These are phyloP conservation scores for Cecidostiba fungosa DNA, from an alignment of 2,888 invertebrate species.

Conservation along the genomic window DNA sequence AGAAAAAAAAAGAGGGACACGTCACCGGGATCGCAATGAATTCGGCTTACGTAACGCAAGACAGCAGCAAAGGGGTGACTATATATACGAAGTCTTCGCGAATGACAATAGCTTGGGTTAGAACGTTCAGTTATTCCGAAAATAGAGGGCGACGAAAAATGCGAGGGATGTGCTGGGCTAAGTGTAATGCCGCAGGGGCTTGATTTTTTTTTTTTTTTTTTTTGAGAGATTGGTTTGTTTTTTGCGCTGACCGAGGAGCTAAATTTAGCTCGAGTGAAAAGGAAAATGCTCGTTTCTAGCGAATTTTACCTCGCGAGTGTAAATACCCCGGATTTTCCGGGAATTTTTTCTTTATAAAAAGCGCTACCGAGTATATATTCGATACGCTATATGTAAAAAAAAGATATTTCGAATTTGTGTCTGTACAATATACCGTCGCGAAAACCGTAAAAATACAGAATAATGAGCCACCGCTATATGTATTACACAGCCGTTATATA, in stretches of 20 bases:
- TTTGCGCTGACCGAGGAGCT: not conserved
- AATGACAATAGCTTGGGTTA: conserved; percentile 17
- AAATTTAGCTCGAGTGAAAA: too few species aligned
- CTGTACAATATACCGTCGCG: too few species aligned
- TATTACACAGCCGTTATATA: too few species aligned
- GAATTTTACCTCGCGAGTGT: too few species aligned
- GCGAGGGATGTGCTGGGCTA: not conserved
- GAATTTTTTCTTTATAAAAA: too few species aligned
- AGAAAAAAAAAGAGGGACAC: conserved; percentile 23
- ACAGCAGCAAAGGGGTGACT: not conserved
- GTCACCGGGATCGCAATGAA: conserved; percentile 47
- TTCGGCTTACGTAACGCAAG: conserved; percentile 33
- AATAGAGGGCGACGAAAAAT: conserved; percentile 31
- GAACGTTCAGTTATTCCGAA: conserved; percentile 20
- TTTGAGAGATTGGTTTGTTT: not conserved
- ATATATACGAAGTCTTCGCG: conserved; percentile 2
- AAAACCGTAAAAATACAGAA: too few species aligned
- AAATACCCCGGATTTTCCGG: too few species aligned
- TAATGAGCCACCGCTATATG: too few species aligned
- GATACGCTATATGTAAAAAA: too few species aligned
- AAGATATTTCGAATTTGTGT: too few species aligned
- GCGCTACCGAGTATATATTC: not conserved
- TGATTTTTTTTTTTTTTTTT: too few species aligned
- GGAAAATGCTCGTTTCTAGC: too few species aligned
- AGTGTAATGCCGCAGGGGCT: not conserved